These are phyloP conservation scores for Tetramorium parvispinum DNA, from an alignment of 1,140 invertebrate species.

Conservation along the genomic window DNA sequence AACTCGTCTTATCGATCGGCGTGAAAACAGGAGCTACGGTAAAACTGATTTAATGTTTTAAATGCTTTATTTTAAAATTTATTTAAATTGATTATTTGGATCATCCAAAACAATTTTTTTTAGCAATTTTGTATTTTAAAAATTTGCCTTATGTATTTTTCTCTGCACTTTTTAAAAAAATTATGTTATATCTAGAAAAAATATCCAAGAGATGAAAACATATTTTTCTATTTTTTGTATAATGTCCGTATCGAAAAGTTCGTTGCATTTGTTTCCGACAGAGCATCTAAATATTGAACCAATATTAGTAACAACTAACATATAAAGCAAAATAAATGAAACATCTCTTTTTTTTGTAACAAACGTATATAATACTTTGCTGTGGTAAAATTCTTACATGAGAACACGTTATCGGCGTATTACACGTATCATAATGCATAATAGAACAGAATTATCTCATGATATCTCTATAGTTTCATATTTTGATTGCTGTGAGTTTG, in stretches of 20 bases:
- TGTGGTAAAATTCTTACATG: not conserved
- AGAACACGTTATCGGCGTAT: not conserved
- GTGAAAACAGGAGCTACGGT: not conserved
- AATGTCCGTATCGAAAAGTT: not conserved
- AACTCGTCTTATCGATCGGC: not conserved
- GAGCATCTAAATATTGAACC: not conserved
- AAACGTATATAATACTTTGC: not conserved
- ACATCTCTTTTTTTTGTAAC: not conserved
- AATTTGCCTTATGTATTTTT: not conserved
- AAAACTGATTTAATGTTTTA: not conserved
- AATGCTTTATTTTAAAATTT: not conserved
- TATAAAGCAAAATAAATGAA: not conserved
- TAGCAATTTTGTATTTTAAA: not conserved
- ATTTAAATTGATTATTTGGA: not conserved
- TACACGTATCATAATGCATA: not conserved
- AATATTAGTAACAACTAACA: not conserved
- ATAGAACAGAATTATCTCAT: not conserved
- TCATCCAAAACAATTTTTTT: not conserved
- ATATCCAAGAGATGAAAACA: not conserved
- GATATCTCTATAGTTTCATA: not conserved
- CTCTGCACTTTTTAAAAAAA: not conserved
- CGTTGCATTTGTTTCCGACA: not conserved
- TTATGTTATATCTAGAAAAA: not conserved
- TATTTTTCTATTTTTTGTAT: not conserved
- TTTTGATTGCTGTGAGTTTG: slow-evolving; percentile 14